Evolutionary conservation across 2,797 vertebrate species (phyloP), one percentile per base, ranked within the genome.

Genomic region (Poecilia gillii): DNA sequence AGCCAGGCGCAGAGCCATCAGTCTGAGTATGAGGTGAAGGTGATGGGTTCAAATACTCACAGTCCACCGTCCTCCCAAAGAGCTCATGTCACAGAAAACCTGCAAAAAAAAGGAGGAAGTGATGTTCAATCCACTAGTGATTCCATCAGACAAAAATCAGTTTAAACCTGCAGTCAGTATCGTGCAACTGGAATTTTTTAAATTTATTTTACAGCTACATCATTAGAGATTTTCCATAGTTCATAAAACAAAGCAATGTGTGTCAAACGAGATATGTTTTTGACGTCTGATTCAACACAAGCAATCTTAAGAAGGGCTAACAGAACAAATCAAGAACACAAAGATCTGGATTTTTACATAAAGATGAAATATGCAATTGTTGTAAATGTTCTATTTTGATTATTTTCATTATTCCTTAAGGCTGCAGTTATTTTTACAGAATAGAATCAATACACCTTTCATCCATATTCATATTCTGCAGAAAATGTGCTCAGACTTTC

Each of bases 1-100:
- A 46, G 12, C 33, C 13, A 5, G 2, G 12, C 0, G 14, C 45
- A n/a, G 45, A 66, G 33, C 16, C 5, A 28, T 39, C 57, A 46
- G 25, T 46, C n/a, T 33, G 20, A 49, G 20, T 16, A 33, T 33
- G 9, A 46, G 46, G 16, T 18, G 43, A 36, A 31, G 16, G 5
- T 46, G 5, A 46, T 76, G 20, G 6, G 20, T 51, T 64, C 18
- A 14, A 31, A 31, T 47, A 77, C 75, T 41, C 31, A 78, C 53
- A 25, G 66, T 78, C 76, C 49, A 78, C 18, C 1, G 14, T 4
- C 76, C 66, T 57, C 41, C 76, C 9, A 28, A n/a, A 45, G 76
- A 66, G 1, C n/a, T 64, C 39, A 57, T 57, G 53, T 78, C 51
- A 72, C 49, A 71, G 20, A 43, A 72, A 20, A 57, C n/a, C 68